Evolutionary conservation across 1,140 invertebrate genomes (phyloP).

Genomic region (Halotydeus destructor): DNA sequence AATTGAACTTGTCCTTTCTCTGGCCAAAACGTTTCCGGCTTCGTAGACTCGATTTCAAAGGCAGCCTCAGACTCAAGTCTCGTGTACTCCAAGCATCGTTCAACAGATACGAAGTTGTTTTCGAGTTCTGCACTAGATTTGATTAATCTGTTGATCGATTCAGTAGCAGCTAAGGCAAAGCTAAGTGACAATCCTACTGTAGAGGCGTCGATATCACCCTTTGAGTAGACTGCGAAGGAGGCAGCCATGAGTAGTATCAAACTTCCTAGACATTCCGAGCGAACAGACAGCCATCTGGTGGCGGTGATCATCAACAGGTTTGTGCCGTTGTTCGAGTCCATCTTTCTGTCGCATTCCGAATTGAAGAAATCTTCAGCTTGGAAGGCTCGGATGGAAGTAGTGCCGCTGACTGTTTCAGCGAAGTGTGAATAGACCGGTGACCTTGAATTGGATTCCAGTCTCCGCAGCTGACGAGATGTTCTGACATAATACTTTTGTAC

Average conservation of each 20-base stretch:
- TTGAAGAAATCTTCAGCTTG: slow-evolving; percentile 20
- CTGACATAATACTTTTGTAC: slow-evolving; percentile 28
- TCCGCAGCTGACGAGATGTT: slow-evolving; percentile 30
- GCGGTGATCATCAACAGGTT: slow-evolving; percentile 24
- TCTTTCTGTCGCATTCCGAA: slow-evolving; percentile 24
- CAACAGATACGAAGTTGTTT: slow-evolving; percentile 38
- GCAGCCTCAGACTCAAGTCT: slow-evolving; percentile 17
- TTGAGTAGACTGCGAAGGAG: slow-evolving; percentile 55
- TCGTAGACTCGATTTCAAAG: not conserved
- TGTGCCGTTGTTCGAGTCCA: slow-evolving; percentile 31
- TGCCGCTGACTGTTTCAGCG: slow-evolving; percentile 24
- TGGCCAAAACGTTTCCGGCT: slow-evolving; percentile 38
- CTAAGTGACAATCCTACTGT: slow-evolving; percentile 68
- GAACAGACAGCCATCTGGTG: slow-evolving; percentile 23
- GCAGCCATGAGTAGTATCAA: slow-evolving; percentile 34
- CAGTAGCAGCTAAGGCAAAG: slow-evolving; percentile 56
- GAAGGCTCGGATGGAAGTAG: slow-evolving; percentile 24
- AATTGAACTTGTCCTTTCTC: slow-evolving; percentile 48
- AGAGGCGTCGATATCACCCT: slow-evolving; percentile 43
- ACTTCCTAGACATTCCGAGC: slow-evolving; percentile 25
- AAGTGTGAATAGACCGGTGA: slow-evolving; percentile 33
- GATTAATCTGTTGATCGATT: slow-evolving; percentile 24
- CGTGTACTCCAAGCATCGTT: slow-evolving; percentile 36
- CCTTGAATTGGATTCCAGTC: slow-evolving; percentile 30
- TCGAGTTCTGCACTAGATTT: slow-evolving; percentile 35